Base-by-base conservation (phyloP, 2,888 invertebrate species). In the Morinoia aosen region DNA sequence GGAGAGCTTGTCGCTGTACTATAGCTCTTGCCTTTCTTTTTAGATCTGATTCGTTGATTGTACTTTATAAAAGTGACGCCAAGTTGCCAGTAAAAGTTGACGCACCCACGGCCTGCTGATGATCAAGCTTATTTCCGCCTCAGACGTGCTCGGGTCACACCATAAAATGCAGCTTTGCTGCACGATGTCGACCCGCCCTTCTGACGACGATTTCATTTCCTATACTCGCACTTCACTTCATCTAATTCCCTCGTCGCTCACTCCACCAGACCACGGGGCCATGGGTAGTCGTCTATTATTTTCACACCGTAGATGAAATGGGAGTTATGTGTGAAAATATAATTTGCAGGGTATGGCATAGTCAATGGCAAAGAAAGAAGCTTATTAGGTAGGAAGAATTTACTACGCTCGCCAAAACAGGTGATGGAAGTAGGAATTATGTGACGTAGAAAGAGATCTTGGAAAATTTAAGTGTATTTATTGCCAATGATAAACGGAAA, bases 1-100 rank as follows among this genome's bases (percentile, higher is more conserved):
- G 93, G 93, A 93, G 25, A 93, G 93, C 93, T 93, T 93, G 93
- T 93, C 93, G 57, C 57, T 93, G 57, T 3, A 58, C 93, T 93
- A 93, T 93, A 57, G 93, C 93, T 48, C 16, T 33, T 93, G 57
- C 57, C n/a, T 93, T 93, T 57, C 93, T 93, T 93, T 57, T 48
- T 57, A 57, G 93, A 93, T 57, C 56, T 93, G 93, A 93, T 93
- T 93, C 93, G 57, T 57, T 48, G 93, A 57, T 57, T 57, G 93
- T 56, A 93, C 48, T 93, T 93, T 33, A 93, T 93, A 93, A 93
- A 93, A 93, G 93, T 57, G 57, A 57, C 57, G 93, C n/a, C 57
- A 33, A 90, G 90, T 90, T 90, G 48, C 40, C 40, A 90, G 40
- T 90, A 90, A 90, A 90, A 90, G 16, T 90, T 90, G 90, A 90